Evolutionary conservation across 2,113 vertebrate species (phyloP).

Genomic region (Morphnarchus princeps): DNA sequence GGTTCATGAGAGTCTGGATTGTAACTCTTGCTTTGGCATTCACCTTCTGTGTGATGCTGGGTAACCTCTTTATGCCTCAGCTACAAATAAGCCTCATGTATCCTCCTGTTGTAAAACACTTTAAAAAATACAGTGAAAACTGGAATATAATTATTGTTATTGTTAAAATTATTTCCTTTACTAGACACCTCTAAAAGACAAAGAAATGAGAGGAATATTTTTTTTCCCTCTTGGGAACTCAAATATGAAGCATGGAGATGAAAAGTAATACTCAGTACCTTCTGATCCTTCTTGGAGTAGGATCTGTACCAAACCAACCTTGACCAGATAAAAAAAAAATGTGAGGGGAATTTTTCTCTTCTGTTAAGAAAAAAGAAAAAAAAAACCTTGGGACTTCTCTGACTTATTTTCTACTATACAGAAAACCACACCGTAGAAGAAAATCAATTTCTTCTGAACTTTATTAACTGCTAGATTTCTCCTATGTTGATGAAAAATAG

Average conservation of each 20-base stretch:
- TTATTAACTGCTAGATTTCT: not conserved
- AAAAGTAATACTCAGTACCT: not conserved
- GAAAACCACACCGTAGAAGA: rapidly evolving
- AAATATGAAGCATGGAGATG: not conserved
- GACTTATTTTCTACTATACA: not conserved
- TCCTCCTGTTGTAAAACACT: not conserved
- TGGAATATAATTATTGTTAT: not conserved
- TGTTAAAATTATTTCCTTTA: not conserved
- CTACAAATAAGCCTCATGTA: not conserved
- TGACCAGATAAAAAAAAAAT: not conserved
- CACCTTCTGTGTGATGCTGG: not conserved
- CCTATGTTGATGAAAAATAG: not conserved
- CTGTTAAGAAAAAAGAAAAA: not conserved
- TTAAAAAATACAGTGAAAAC: not conserved
- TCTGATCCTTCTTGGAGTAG: not conserved
- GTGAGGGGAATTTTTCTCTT: not conserved
- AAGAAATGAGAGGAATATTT: not conserved
- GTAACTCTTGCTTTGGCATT: not conserved
- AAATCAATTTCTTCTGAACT: not conserved
- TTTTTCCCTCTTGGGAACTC: not conserved
- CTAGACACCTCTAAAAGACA: not conserved
- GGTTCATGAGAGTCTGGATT: not conserved
- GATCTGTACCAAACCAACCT: not conserved
- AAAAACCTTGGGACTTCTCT: not conserved
- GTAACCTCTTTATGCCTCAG: not conserved